Conservation (phyloP, 1,140 invertebrate species). For the Chlorops oryzae region DNA sequence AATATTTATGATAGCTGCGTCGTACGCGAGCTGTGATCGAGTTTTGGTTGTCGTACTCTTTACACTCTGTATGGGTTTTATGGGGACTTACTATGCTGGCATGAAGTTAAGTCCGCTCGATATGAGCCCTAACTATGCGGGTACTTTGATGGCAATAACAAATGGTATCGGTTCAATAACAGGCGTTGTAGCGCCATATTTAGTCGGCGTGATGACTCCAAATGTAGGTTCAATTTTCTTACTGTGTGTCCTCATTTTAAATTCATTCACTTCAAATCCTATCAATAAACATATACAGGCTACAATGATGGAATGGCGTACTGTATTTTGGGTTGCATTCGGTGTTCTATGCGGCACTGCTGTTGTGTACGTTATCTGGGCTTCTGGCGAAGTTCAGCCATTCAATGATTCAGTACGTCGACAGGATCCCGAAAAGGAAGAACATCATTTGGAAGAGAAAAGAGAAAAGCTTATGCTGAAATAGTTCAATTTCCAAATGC, state of each 20-base stretch:
- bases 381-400: conserved; percentile 64
- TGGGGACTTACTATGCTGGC: conserved; percentile 70
- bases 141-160: conserved; percentile 75
- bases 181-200: conserved; percentile 70
- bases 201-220: conserved; percentile 69
- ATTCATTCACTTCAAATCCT: too few relatives aligned
- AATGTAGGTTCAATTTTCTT: conserved; percentile 53
- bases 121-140: conserved; percentile 75
- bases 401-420: conserved; percentile 55
- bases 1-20: conserved; percentile 71
- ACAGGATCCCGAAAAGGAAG: conserved; percentile 11
- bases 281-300: conserved; percentile 50
- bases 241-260: background rate
- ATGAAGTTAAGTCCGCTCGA: conserved; percentile 78
- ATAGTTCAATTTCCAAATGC: too few relatives aligned
- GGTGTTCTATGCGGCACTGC: conserved; percentile 68
- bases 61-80: conserved; percentile 65
- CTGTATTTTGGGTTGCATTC: conserved; percentile 76
- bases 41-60: conserved; percentile 60
- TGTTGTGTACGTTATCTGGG: conserved; percentile 64
- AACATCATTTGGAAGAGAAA: background rate
- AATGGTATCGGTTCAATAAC: conserved; percentile 78
- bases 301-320: conserved; percentile 68
- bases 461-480: too few relatives aligned
- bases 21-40: conserved; percentile 70